Base-by-base conservation (phyloP, 2,888 invertebrate species). In the Pollenia griseotomentosa region DNA sequence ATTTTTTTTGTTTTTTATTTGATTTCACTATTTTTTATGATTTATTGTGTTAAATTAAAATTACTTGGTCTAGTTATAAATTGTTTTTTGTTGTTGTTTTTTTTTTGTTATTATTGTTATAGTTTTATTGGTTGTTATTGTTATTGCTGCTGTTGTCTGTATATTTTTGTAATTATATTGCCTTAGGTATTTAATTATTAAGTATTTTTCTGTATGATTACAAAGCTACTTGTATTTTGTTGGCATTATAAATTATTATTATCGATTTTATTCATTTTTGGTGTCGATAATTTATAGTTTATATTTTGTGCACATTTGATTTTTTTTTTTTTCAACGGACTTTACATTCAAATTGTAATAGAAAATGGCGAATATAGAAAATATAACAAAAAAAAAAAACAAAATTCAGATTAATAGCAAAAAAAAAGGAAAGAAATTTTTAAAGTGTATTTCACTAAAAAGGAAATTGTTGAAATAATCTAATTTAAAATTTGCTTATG, bases 221-320 rank as follows among this genome's bases (percentile, higher is more conserved):
- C 61, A 84, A 83, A 81, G 87, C 87, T 87, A 87, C 87, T 87
- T 87, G 87, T 82, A 51, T 87, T 33, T 84, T 74, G 81, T 74
- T 87, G 73, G 73, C 78, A 81, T 84, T 84, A 87, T 77, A 83
- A 83, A 83, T 83, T 81, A 83, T 83, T 75, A 75, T 86, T 84
- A 84, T 87, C 78, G 81, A 87, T 87, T 74, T 77, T 71, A 51
- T 71, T 75, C 59, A 51, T 53, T 53, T 66, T 79, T 74, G 79
- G 74, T 84, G 79, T 81, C 81, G 51, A 86, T 86, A 82, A 86
- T 82, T 83, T 83, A 86, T 83, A 51, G 73, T 74, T 65, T 74
- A 16, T 33, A 33, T 33, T 33, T 33, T 33, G 4, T 33, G 33
- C 33, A 4, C 19, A 12, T 81, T 48, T 42, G 48, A 1, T 33